Conservation (phyloP, 2,113 vertebrate genomes). For the Prionailurus bengalensis region DNA sequence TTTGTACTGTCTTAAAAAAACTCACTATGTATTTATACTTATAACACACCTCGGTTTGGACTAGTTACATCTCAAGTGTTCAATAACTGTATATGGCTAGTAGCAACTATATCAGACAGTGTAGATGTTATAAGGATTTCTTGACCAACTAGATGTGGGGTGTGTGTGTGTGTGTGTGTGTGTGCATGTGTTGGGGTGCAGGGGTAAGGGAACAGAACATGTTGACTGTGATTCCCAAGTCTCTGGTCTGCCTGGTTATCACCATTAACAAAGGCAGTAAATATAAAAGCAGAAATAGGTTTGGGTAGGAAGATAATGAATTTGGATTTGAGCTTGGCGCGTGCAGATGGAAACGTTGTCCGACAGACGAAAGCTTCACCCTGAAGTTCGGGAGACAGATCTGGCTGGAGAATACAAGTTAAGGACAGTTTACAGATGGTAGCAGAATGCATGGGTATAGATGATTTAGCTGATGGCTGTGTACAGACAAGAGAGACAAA, state of each 20-base stretch:
- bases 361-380: neutral
- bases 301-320: neutral
- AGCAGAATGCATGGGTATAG: neutral
- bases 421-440: neutral
- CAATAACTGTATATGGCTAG: neutral
- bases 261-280: neutral
- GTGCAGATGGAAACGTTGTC: conserved; percentile 34
- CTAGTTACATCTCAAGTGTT: neutral
- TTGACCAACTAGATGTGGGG: neutral
- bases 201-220: neutral
- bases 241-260: neutral
- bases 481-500: neutral
- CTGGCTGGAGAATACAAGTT: neutral
- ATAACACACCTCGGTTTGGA: neutral
- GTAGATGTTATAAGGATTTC: conserved; percentile 6
- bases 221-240: neutral
- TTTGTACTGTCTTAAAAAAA: conserved; percentile 24
- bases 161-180: neutral
- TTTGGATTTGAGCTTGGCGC: conserved; percentile 15
- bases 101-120: neutral
- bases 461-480: neutral
- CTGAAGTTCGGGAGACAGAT: neutral
- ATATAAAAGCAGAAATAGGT: neutral
- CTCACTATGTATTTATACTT: neutral
- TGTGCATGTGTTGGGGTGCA: neutral